Base-by-base conservation (phyloP, 2,797 vertebrate species). In the Hylomyscus alleni region DNA sequence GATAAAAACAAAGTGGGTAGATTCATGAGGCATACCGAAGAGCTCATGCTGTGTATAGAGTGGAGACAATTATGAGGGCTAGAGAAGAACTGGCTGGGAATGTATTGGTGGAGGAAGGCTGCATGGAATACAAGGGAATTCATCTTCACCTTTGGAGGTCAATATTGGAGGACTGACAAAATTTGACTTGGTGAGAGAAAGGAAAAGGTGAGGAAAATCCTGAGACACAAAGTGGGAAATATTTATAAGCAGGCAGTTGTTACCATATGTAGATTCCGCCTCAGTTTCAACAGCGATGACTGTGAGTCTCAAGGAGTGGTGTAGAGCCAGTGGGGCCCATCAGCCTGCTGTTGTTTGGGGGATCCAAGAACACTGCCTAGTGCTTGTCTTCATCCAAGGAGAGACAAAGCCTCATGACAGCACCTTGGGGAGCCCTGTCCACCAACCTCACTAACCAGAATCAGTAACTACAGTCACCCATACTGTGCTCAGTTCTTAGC, bases 131-230 rank as follows among this genome's bases (percentile, higher is more conserved):
- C 44, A 72, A 40, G 58, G 78, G 56, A 29, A 11, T 50, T 85
- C 40, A 34, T 60, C 24, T 47, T 93, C 47, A 52, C 4, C 73
- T 26, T 54, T 85, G 44, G 44, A 24, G 75, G 60, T 60, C 73
- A 69, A 3, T 31, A 11, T 40, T 82, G 77, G 78, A 65, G 56
- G 40, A 24, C 37, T 92, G 44, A 50, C 40, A 73, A 44, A 24
- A 47, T 88, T 89, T 77, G 58, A 78, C 22, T n/a, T 91, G 29
- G 26, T 81, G 20, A 37, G 73, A 96, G 56, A 47, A 90, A 90
- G 52, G 77, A 78, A 89, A 78, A 62, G 40, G 37, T 47, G 20
- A 96, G 52, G 44, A 69, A 37, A 52, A 67, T 77, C 40, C 52
- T 72, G 62, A 72, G 47, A 29, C 44, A 29, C 69, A 78, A 47